These are phyloP conservation scores for Epinotia ramella DNA, from an alignment of 2,888 invertebrate species.

Conservation along the genomic window DNA sequence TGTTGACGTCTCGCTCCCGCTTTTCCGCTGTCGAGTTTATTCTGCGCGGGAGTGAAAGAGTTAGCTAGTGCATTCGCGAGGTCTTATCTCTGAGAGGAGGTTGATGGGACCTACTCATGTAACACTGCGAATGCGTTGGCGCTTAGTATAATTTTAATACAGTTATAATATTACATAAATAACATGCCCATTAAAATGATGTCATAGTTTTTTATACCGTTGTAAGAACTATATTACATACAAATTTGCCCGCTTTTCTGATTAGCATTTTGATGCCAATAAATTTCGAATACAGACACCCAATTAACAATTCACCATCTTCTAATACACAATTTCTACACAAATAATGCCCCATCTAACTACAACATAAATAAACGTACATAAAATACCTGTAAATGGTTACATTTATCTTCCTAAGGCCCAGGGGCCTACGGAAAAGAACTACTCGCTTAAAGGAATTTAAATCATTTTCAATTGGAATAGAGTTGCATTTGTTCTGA, in stretches of 20 bases:
- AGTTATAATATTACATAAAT: too few species aligned
- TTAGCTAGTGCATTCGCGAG: neutral
- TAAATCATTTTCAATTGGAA: too few species aligned
- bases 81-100: neutral
- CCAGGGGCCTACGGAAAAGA: too few species aligned
- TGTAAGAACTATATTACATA: too few species aligned
- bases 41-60: conserved; percentile 52
- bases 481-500: too few species aligned
- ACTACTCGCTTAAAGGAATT: too few species aligned
- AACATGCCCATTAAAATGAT: too few species aligned
- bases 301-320: neutral
- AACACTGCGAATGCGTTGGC: neutral
- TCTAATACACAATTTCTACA: conserved; percentile 13
- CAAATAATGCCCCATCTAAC: conserved; percentile 11
- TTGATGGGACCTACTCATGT: neutral
- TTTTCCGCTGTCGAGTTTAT: conserved; percentile 64
- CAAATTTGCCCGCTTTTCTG: too few species aligned
- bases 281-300: too few species aligned
- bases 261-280: too few species aligned
- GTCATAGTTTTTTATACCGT: too few species aligned
- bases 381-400: neutral
- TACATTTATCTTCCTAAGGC: neutral
- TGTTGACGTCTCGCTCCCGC: conserved; percentile 70
- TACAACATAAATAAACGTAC: conserved; percentile 13
- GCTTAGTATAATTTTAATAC: too few species aligned